phyloP scores from a whole-genome alignment of 2,888 invertebrate genomes.

The Agrotis puta region DNA sequence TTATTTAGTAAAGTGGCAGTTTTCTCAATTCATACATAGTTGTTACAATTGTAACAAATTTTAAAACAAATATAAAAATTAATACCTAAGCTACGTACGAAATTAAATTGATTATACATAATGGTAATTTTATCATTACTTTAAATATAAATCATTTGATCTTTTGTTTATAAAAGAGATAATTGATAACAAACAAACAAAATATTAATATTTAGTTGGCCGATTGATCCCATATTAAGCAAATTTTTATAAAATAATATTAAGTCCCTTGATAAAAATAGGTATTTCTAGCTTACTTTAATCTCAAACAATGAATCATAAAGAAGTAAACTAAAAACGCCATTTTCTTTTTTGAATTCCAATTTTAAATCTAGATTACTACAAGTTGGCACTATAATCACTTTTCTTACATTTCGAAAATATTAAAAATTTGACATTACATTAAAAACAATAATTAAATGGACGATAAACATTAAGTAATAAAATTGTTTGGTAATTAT shows the following conservation, averaged over 20 bases:
- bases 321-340: slow-evolving; percentile 8
- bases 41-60: slow-evolving; percentile 21
- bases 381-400: slow-evolving; percentile 66
- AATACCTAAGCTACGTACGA: too few species aligned
- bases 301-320: slow-evolving; percentile 2
- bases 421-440: slow-evolving; percentile 49
- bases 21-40: slow-evolving; percentile 14
- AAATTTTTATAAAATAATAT: slow-evolving; percentile 19
- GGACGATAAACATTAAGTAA: slow-evolving; percentile 64
- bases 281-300: slow-evolving; percentile 13
- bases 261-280: slow-evolving; percentile 44
- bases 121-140: not conserved
- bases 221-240: slow-evolving; percentile 45
- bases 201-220: slow-evolving; percentile 15
- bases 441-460: slow-evolving; percentile 45
- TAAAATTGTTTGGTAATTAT: slow-evolving; percentile 43
- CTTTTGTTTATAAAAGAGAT: slow-evolving; percentile 6
- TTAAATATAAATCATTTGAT: slow-evolving; percentile 31
- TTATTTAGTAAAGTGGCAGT: slow-evolving; percentile 39
- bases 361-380: slow-evolving; percentile 51
- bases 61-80: not conserved
- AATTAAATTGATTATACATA: slow-evolving; percentile 4
- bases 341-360: slow-evolving; percentile 20
- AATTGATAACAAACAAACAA: slow-evolving; percentile 7
- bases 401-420: slow-evolving; percentile 47